Evolutionary conservation across 2,113 vertebrate genomes (phyloP), one percentile per base, ranked within the genome.

Genomic region (Toxostoma redivivum): DNA sequence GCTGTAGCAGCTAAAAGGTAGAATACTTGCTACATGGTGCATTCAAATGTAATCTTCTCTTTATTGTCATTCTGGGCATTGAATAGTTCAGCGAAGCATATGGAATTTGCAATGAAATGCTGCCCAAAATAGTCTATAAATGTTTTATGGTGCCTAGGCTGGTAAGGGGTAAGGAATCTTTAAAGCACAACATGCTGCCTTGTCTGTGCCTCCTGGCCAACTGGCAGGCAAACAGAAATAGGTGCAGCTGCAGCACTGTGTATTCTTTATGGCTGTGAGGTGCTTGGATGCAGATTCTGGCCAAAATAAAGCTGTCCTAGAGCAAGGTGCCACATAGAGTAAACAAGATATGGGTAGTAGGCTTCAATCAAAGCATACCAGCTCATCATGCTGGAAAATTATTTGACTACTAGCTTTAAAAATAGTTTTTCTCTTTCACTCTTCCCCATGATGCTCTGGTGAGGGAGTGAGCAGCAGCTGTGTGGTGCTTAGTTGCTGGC

Each of bases 51-150:
- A 82, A 83, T 93, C 58, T 88, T 72, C 54, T 88, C 38, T 79
- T 95, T 87, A 91, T 92, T 96, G 74, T 90, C 79, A 78, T 96
- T 88, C 66, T 80, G 62, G 84, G 82, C 79, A 70, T 64, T 95
- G 87, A 88, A 37, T 51, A 90, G 81, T 91, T 96, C 81, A 88
- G 81, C 79, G 78, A 89, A 94, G 66, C 92, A 90, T 95, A 92
- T 62, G 93, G 85, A 95, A 96, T 86, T 92, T 66, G 60, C 42
- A 88, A 69, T 73, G 58, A 92, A 96, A 78, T 51, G 56, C 33
- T 64, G 93, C 30, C 67, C 81, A 64, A 71, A 96, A 67, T 44
- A 77, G 47, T 85, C 47, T 51, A 16, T 81, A 92, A 90, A 89
- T 86, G 86, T 95, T 95, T 97, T 88, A 94, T 40, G 56, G 47